Evolutionary conservation across 1,140 invertebrate genomes (phyloP), one percentile per base, ranked within the genome.

Genomic region (Zophobas atratus): DNA sequence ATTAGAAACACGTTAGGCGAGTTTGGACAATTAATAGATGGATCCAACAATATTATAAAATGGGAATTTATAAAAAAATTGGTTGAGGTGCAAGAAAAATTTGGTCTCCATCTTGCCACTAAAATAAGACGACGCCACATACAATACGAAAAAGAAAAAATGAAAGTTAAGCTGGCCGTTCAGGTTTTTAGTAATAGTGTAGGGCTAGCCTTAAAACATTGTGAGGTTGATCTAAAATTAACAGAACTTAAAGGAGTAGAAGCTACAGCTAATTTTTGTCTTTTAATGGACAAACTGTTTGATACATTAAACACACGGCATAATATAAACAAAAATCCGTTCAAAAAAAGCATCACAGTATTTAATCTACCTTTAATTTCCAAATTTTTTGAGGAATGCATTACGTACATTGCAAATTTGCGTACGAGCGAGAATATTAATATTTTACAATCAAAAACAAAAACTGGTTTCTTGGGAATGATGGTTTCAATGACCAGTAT

Each of bases 41-140:
- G 1, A 32, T 38, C 81, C 32, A 57, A 20, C 20, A 63, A 32
- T 43, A 77, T 43, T 20, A 79, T 80, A 51, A 60, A 51, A 48
- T 80, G 81, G 79, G 6, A 51, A 36, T 77, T 76, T 74, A 60
- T 82, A 36, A 70, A 74, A 63, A 8, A 81, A 55, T 78, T 83
- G 46, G 51, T 75, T 51, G 56, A 77, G 2, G 6, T 79, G 36
- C 80, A 82, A 76, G 38, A 51, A 34, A 63, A 72, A 35, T 63
- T 81, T 74, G 81, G 78, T 34, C 60, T 79, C 41, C 51, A 76
- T 55, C 35, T 51, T 32, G 81, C 70, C n/a, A 82, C 41, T 6
- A 83, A 82, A 75, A 41, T 83, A 8, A 82, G 46, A 32, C 74
- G 39, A 51, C 78, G 77, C 70, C 82, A 83, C 71, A 77, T 83